Base-by-base conservation (phyloP, 2,888 invertebrate genomes). In the Drosophila prostipennis region DNA sequence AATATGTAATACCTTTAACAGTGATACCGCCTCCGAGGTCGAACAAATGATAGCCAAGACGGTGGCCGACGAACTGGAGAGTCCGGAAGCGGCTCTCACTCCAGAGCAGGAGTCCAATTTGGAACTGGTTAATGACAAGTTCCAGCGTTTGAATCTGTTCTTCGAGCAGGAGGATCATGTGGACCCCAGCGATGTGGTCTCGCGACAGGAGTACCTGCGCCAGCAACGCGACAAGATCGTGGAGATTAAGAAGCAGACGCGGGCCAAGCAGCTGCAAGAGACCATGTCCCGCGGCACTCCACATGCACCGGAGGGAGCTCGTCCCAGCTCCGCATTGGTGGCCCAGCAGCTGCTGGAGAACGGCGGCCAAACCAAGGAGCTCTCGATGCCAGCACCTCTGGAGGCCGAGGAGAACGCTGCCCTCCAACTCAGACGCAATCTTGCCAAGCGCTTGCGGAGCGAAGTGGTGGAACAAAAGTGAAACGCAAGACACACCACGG, bases 201-300 rank as follows among this genome's bases (percentile, higher is more conserved):
- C 94, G 61, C 94, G 98, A 0, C 96, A 97, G 87, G 95, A 96
- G 76, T 98, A 98, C 91, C 93, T 99, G 61, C 95, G 96, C 57
- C 95, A 96, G 69, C 98, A 98, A 90, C 94, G 98, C 26, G 98
- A 98, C 91, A 97, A 98, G 90, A 93, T 99, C 56, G 93, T 98
- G 45, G 96, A 96, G 19, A 93, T 98, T 89, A 99, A 98, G 92
- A 96, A 96, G 89, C 95, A 96, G 90, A 97, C 96, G 23, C 94
- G 98, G 19, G 96, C 96, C 89, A 95, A 96, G 79, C 95, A 96
- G 89, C 93, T 98, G 7, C 94, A 94, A 34, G 93, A 93, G 37
- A 94, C 94, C 13, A 95, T 95, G 56, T 92, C 92, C 0, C 93
- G 93, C 48, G 79, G 60, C 52, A 85, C 78, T 23, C 76, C 77